These are phyloP conservation scores for Zaprionus nigranus DNA, from an alignment of 1,140 invertebrate genomes.

Conservation along the genomic window DNA sequence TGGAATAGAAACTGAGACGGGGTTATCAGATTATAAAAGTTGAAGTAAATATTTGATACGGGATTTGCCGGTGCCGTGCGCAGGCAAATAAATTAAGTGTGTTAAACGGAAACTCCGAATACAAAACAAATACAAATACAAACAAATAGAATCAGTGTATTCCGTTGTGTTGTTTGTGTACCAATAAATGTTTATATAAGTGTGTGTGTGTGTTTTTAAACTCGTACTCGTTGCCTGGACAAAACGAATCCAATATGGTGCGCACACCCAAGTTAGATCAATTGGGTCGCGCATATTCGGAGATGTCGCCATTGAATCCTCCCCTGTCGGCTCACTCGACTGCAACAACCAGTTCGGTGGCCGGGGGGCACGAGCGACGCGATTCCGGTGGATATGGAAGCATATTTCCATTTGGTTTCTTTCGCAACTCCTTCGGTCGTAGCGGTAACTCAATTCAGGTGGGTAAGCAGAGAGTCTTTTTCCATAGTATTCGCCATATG, in stretches of 20 bases:
- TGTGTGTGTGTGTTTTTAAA: conserved; percentile 7
- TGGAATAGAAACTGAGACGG: conserved; percentile 7
- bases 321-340: conserved; percentile 34
- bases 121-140: conserved; percentile 5
- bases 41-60: conserved; percentile 28
- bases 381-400: conserved; percentile 76
- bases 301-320: conserved; percentile 81
- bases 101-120: conserved; percentile 18
- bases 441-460: conserved; percentile 71
- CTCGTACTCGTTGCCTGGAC: not conserved
- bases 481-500: conserved; percentile 43
- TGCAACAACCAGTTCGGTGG: conserved; percentile 34
- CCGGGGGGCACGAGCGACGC: conserved; percentile 45
- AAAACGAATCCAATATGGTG: conserved; percentile 44
- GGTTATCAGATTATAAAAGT: conserved; percentile 27
- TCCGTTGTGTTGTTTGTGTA: conserved; percentile 11
- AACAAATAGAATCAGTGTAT: not conserved
- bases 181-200: conserved; percentile 5
- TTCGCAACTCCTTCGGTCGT: conserved; percentile 74
- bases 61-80: conserved; percentile 15
- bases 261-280: conserved; percentile 69
- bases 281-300: conserved; percentile 78
- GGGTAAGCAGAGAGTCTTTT: conserved; percentile 18
- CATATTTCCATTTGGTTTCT: conserved; percentile 78
- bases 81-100: conserved; percentile 29